Evolutionary conservation across 2,888 invertebrate species (phyloP).

Genomic region (Heteromyza rotundicornis): DNA sequence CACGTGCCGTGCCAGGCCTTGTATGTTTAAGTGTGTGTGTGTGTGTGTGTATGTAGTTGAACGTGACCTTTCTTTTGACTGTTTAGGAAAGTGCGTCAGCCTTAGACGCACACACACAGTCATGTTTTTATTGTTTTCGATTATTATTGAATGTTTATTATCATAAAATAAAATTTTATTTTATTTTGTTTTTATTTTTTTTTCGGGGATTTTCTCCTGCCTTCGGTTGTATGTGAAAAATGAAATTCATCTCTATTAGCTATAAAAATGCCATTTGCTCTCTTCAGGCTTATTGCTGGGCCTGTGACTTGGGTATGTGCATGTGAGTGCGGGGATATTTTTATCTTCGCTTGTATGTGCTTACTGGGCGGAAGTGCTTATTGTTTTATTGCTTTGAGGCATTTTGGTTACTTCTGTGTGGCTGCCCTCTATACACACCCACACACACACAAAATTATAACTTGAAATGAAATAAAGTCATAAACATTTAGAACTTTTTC

Average conservation of each 20-base stretch:
- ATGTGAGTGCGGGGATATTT: not conserved
- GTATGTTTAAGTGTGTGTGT: not conserved
- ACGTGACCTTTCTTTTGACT: constrained; percentile 14
- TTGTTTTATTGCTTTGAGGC: not conserved
- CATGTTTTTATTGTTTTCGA: constrained; percentile 51
- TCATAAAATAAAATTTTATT: constrained; percentile 21
- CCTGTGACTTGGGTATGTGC: no score
- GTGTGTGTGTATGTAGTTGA: not conserved
- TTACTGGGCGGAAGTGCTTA: not conserved
- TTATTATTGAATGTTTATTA: constrained; percentile 48
- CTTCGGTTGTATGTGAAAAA: constrained; percentile 10
- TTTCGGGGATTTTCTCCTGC: constrained; percentile 13
- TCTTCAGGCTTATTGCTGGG: not conserved
- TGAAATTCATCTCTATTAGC: constrained; percentile 25
- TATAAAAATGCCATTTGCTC: constrained; percentile 21
- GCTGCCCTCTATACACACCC: no score
- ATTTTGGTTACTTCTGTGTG: no score
- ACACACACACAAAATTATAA: no score
- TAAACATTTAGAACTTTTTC: no score
- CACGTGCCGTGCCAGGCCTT: no score
- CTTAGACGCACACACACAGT: constrained; percentile 16
- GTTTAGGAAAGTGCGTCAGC: not conserved
- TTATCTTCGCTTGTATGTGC: not conserved
- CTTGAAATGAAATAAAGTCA: no score
- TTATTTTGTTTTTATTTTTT: not conserved